Conservation (phyloP, 2,888 invertebrate genomes). For the Drosophila meridionalis region DNA sequence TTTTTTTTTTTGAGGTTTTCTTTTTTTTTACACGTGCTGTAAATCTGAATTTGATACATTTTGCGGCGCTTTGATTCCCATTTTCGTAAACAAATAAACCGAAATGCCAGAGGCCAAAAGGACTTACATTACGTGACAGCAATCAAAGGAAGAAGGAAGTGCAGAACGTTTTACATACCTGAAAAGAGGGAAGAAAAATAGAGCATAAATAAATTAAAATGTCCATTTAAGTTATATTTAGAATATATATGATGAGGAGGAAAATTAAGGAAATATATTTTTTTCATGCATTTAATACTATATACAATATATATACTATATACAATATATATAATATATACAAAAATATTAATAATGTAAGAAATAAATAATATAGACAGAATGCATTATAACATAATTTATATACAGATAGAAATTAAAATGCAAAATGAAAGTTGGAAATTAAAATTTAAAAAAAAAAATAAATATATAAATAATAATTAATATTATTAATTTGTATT, state of each 20-base stretch:
- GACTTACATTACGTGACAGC: conserved; percentile 53
- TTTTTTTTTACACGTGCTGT: conserved; percentile 39
- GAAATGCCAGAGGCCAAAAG: conserved; percentile 43
- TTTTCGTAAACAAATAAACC: conserved; percentile 38
- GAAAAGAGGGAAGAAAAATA: conserved; percentile 39
- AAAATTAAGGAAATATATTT: not conserved
- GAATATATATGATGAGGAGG: not conserved
- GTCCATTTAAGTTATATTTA: conserved; percentile 4
- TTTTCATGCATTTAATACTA: not conserved
- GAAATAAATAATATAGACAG: no score
- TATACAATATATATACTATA: no score
- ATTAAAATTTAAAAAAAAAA: no score
- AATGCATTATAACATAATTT: no score
- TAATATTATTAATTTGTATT: no score
- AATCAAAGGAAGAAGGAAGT: conserved; percentile 50
- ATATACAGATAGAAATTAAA: no score
- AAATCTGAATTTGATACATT: conserved; percentile 62
- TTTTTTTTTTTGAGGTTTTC: conserved; percentile 40
- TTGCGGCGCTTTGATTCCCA: conserved; percentile 37
- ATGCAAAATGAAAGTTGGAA: no score
- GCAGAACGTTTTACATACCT: conserved; percentile 57
- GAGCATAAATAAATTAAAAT: not conserved
- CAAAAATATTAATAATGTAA: no score
- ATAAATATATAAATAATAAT: no score
- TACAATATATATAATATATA: no score